Evolutionary conservation across 2,888 invertebrate species (phyloP).

Genomic region (Orthonychiurus folsomi): DNA sequence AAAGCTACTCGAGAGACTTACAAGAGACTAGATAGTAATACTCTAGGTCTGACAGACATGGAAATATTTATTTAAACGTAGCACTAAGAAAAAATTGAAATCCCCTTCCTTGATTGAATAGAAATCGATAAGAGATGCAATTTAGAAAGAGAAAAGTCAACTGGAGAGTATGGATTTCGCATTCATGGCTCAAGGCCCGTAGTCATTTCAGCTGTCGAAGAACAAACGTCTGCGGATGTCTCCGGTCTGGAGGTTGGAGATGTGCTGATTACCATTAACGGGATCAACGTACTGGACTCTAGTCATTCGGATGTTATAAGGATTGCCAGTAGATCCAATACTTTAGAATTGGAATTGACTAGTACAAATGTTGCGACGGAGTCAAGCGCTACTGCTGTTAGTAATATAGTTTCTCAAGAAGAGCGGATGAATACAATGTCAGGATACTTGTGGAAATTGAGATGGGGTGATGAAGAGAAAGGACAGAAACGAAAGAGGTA

Average conservation of each 20-base stretch:
- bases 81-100: too few relatives aligned
- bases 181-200: slow-evolving; percentile 92
- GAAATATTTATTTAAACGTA: too few relatives aligned
- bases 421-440: background rate
- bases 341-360: slow-evolving; percentile 77
- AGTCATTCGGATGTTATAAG: slow-evolving; percentile 88
- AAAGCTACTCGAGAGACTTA: slow-evolving; percentile 86
- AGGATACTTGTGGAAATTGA: background rate
- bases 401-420: background rate
- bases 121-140: background rate
- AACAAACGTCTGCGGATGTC: slow-evolving; percentile 84
- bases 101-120: too few relatives aligned
- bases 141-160: background rate
- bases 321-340: slow-evolving; percentile 65
- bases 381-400: background rate
- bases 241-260: slow-evolving; percentile 90
- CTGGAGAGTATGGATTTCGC: slow-evolving; percentile 77
- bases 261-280: slow-evolving; percentile 85
- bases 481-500: background rate
- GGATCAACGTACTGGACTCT: slow-evolving; percentile 79
- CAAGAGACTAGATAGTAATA: slow-evolving; percentile 68
- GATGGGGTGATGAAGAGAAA: background rate
- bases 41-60: too few relatives aligned
- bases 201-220: slow-evolving; percentile 91
- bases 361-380: slow-evolving; percentile 50